phyloP scores from a whole-genome alignment of 2,113 vertebrate species.

The Microcebus ravelobensis region DNA sequence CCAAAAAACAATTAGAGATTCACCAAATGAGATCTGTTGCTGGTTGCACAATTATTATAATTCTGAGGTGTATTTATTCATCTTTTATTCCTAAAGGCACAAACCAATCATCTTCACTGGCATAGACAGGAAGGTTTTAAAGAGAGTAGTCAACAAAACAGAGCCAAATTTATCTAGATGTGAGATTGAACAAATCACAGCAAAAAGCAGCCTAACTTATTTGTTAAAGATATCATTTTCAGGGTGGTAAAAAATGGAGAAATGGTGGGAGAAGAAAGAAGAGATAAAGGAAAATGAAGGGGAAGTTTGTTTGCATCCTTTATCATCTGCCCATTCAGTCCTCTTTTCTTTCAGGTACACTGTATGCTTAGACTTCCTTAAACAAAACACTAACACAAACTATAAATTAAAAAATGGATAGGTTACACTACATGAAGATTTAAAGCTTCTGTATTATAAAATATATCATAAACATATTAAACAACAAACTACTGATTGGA shows the following conservation, averaged over 20 bases:
- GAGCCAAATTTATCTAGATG: not conserved
- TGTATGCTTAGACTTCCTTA: not conserved
- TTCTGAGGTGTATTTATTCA: not conserved
- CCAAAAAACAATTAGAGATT: conserved; percentile 67
- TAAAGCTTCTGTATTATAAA: conserved; percentile 24
- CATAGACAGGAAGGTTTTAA: conserved; percentile 33
- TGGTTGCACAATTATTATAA: conserved; percentile 60
- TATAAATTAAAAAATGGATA: not conserved
- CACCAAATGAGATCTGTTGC: conserved; percentile 60
- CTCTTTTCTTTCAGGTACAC: not conserved
- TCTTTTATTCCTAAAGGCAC: conserved; percentile 63
- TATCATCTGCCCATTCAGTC: not conserved
- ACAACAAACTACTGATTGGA: not conserved
- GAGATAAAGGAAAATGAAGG: not conserved
- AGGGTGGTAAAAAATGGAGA: not conserved
- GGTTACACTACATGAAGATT: not conserved
- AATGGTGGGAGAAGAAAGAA: conserved; percentile 9
- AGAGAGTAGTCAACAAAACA: conserved; percentile 9
- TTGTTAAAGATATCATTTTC: conserved; percentile 11
- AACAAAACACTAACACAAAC: not conserved
- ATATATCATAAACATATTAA: not conserved
- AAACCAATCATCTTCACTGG: conserved; percentile 13
- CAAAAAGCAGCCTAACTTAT: not conserved
- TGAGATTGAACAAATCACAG: conserved; percentile 23
- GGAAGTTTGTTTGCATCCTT: not conserved